Evolutionary conservation across 2,797 vertebrate species (phyloP).

Genomic region (Phataginus tetradactyla): DNA sequence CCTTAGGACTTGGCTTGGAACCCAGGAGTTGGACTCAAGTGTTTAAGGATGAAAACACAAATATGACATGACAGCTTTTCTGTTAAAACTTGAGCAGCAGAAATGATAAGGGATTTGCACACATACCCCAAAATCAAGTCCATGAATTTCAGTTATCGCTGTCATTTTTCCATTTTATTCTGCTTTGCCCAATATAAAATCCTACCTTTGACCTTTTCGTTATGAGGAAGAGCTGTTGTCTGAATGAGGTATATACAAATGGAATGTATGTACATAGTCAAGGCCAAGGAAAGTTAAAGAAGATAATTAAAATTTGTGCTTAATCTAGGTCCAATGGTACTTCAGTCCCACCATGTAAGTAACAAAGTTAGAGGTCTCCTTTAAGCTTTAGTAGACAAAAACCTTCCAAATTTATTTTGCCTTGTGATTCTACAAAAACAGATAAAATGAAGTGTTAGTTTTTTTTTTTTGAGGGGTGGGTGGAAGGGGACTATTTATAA

Average conservation of each 20-base stretch:
- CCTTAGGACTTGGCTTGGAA: neutral
- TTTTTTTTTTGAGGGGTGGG: neutral
- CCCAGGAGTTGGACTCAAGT: neutral
- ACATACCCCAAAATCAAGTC: neutral
- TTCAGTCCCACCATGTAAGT: neutral
- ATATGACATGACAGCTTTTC: neutral
- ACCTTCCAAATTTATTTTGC: conserved; percentile 1
- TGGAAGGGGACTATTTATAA: neutral
- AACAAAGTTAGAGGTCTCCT: neutral
- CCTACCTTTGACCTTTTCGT: neutral
- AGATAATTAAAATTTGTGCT: neutral
- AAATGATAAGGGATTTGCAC: neutral
- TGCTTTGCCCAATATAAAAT: neutral
- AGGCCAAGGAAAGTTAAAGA: neutral
- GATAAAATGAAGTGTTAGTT: neutral
- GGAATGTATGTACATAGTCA: neutral
- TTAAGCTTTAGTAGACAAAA: neutral
- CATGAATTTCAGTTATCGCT: neutral
- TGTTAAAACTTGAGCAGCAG: neutral
- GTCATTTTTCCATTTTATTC: neutral
- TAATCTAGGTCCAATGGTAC: neutral
- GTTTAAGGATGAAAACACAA: neutral
- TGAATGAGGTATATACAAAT: neutral
- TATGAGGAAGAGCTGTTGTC: neutral
- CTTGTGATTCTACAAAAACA: neutral